Conservation (phyloP, 2,888 invertebrate species). For the Rhynchonema sp. region DNA sequence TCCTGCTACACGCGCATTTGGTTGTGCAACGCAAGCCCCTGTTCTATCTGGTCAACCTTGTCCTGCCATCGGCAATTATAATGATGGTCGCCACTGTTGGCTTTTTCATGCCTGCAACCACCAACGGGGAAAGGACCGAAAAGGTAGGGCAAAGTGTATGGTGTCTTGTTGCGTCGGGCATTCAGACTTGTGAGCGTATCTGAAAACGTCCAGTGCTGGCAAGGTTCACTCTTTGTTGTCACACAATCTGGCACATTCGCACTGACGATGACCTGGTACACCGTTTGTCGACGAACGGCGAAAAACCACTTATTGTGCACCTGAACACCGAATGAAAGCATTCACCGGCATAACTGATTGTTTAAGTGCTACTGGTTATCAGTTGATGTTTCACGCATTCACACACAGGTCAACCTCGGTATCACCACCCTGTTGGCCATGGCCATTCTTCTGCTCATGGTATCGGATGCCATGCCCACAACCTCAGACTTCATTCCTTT, state of each 20-base stretch:
- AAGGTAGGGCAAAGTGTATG: too few species aligned
- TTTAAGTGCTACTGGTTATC: too few species aligned
- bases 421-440: constrained; percentile 26
- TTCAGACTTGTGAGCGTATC: too few species aligned
- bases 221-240: too few species aligned
- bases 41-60: constrained; percentile 20
- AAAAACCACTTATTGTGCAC: neutral
- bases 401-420: constrained; percentile 21
- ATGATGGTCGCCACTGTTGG: constrained; percentile 31
- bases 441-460: constrained; percentile 34
- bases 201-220: too few species aligned
- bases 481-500: constrained; percentile 35
- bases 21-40: constrained; percentile 5
- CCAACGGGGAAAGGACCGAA: constrained; percentile 26
- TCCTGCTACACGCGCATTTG: neutral
- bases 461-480: constrained; percentile 35
- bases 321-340: neutral
- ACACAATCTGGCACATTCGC: neutral
- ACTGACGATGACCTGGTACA: too few species aligned
- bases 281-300: too few species aligned
- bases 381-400: too few species aligned
- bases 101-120: constrained; percentile 33
- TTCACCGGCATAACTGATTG: too few species aligned
- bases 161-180: too few species aligned
- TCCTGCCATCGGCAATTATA: constrained; percentile 33